These are phyloP conservation scores for Prunella himalayana DNA, from an alignment of 2,113 vertebrate species.

Conservation along the genomic window DNA sequence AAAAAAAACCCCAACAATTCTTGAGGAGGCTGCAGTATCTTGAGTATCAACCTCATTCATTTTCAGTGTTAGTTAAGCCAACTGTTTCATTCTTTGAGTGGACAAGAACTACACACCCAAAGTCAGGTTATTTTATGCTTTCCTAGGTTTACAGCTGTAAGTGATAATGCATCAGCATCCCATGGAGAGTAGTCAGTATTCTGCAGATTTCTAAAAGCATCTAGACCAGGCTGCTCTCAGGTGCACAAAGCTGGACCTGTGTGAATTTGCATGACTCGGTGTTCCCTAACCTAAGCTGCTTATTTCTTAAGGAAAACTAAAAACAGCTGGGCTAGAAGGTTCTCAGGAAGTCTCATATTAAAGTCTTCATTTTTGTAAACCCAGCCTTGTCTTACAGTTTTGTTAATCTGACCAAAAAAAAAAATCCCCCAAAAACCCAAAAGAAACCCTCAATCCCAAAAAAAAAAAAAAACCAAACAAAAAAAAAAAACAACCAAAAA, in stretches of 20 bases:
- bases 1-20: neutral
- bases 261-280: neutral
- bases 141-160: neutral
- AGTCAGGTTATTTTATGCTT: constrained; percentile 18
- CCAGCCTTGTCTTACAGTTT: neutral
- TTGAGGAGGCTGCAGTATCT: neutral
- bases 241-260: neutral
- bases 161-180: neutral
- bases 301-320: neutral
- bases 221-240: neutral
- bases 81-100: neutral
- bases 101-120: neutral
- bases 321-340: neutral
- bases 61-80: neutral
- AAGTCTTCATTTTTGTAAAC: neutral
- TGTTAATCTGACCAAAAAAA: neutral
- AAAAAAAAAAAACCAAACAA: neutral
- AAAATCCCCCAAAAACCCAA: neutral
- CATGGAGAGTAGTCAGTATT: neutral
- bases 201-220: neutral
- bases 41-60: neutral
- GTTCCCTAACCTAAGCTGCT: neutral
- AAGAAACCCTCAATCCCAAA: neutral
- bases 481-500: too few relatives aligned
- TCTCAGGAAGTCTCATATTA: neutral